These are phyloP conservation scores for Luidia sarsii DNA, from an alignment of 53 echinoderm and acorn worm genomes.

Conservation along the genomic window DNA sequence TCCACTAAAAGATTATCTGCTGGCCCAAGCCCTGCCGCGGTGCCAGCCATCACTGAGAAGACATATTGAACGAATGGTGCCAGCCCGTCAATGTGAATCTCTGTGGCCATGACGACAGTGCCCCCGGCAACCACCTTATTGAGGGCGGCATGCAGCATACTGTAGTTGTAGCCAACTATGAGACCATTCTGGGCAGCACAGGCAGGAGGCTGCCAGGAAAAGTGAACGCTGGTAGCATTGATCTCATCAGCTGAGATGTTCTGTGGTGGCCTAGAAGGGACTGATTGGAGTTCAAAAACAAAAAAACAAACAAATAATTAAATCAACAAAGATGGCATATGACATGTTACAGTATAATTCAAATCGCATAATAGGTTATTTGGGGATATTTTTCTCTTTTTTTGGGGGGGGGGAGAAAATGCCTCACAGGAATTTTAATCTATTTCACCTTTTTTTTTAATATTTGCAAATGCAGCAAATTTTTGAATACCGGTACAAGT, in stretches of 20 bases:
- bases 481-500: no score
- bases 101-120: background rate
- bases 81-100: background rate
- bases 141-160: slow-evolving; percentile 1
- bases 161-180: slow-evolving; percentile 58
- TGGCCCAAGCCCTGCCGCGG: slow-evolving; percentile 31
- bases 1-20: background rate
- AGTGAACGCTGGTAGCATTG: background rate
- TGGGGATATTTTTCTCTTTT: no score
- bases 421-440: no score
- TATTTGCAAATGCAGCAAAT: no score
- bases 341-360: no score
- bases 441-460: no score
- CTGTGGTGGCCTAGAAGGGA: slow-evolving; percentile 12
- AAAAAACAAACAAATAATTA: no score
- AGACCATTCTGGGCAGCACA: slow-evolving; percentile 66
- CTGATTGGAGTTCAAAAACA: background rate
- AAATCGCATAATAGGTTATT: no score
- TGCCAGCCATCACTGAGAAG: slow-evolving; percentile 37
- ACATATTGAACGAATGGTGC: slow-evolving; percentile 16
- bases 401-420: no score
- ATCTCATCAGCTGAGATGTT: background rate
- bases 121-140: background rate
- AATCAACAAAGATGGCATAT: no score
- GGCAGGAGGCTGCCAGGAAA: slow-evolving; percentile 66